phyloP scores from a whole-genome alignment of 1,140 invertebrate genomes.

The Drosophila mauritiana region DNA sequence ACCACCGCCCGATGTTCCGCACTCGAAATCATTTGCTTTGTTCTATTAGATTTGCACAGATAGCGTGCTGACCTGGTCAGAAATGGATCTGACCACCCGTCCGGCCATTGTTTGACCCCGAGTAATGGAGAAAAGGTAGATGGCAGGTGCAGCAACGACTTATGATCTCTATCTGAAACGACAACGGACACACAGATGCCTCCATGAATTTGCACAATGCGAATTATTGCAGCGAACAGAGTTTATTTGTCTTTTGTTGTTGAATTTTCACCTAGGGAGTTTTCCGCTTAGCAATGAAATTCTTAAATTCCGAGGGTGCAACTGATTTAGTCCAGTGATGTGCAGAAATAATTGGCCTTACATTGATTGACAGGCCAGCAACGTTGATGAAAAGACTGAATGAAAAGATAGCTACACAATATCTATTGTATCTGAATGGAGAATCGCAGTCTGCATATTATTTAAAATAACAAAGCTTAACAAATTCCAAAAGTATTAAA shows the following conservation, averaged over 20 bases:
- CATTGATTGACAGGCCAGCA: conserved; percentile 20
- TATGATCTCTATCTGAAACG: conserved; percentile 58
- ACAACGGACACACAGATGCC: conserved; percentile 22
- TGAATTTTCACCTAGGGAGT: not conserved
- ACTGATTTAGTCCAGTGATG: conserved; percentile 14
- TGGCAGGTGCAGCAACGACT: conserved; percentile 56
- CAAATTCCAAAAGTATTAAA: not conserved
- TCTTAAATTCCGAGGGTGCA: conserved; percentile 5
- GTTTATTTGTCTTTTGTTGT: conserved; percentile 17
- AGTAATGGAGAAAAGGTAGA: conserved; percentile 3
- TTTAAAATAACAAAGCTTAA: not conserved
- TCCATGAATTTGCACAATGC: conserved; percentile 69
- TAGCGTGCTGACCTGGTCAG: conserved; percentile 14
- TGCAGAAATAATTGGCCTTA: conserved; percentile 29
- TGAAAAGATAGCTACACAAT: conserved; percentile 5
- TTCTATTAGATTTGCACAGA: conserved; percentile 47
- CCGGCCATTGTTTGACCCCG: conserved; percentile 33
- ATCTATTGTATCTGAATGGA: not conserved
- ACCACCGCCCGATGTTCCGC: conserved; percentile 36
- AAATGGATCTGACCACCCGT: conserved; percentile 43
- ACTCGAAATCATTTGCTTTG: conserved; percentile 57
- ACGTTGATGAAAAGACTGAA: not conserved
- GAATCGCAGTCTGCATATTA: not conserved
- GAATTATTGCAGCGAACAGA: conserved; percentile 38
- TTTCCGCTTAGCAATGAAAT: not conserved